These are phyloP conservation scores for Ferrisia virgata DNA, from an alignment of 2,888 invertebrate genomes.

Conservation along the genomic window DNA sequence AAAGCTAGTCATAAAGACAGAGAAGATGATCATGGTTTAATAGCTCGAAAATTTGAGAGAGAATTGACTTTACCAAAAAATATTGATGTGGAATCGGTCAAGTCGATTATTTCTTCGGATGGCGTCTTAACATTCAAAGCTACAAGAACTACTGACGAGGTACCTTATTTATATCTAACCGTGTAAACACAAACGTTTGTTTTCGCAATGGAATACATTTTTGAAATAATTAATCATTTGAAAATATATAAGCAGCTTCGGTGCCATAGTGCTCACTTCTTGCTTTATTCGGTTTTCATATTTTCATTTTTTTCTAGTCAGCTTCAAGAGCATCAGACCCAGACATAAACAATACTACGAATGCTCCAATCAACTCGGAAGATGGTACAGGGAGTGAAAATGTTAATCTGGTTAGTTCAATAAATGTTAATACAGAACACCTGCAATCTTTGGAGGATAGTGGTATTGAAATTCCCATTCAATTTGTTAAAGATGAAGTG, in stretches of 20 bases:
- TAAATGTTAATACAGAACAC: not conserved
- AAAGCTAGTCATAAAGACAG: slow-evolving; percentile 12
- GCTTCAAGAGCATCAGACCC: too few relatives aligned
- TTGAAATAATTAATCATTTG: too few relatives aligned
- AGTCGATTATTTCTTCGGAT: slow-evolving; percentile 35
- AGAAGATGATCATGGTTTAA: slow-evolving; percentile 34
- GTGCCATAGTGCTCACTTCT: too few relatives aligned
- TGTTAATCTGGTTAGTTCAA: not conserved
- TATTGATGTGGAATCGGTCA: slow-evolving; percentile 23
- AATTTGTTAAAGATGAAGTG: not conserved
- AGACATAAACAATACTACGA: too few relatives aligned
- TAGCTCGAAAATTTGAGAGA: slow-evolving; percentile 31
- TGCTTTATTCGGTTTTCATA: too few relatives aligned
- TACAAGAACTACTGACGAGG: not conserved
- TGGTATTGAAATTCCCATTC: slow-evolving; percentile 31
- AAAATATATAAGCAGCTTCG: too few relatives aligned
- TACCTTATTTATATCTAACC: not conserved
- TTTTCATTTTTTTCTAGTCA: too few relatives aligned
- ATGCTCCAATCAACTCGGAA: too few relatives aligned
- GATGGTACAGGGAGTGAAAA: not conserved
- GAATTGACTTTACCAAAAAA: slow-evolving; percentile 12
- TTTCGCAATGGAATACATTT: not conserved
- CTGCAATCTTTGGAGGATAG: not conserved
- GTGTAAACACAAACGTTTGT: too few relatives aligned
- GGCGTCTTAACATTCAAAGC: slow-evolving; percentile 38